Evolutionary conservation across 2,888 invertebrate genomes (phyloP).

Genomic region (Unio delphinus): DNA sequence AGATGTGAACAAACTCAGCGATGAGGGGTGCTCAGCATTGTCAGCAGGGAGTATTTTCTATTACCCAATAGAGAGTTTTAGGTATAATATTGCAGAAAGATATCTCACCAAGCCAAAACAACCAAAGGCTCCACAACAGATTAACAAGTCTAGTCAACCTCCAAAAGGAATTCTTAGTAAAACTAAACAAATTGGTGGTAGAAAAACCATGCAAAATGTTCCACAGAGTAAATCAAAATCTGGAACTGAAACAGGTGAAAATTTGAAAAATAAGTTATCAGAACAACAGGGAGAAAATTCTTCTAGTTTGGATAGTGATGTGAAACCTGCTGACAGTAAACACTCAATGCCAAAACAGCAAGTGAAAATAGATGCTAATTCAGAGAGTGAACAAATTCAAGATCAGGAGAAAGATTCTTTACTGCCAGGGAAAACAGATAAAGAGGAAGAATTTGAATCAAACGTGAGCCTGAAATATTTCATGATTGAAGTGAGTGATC

Average conservation of each 20-base stretch:
- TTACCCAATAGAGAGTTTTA: conserved; percentile 66
- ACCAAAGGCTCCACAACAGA: conserved; percentile 8
- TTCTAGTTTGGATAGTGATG: not conserved
- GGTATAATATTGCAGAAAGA: conserved; percentile 63
- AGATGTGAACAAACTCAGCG: conserved; percentile 69
- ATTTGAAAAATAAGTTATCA: not conserved
- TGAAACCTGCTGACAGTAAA: not conserved
- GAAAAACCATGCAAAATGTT: conserved; percentile 8
- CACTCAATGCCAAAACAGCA: not conserved
- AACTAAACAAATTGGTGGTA: conserved; percentile 20
- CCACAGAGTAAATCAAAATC: not conserved
- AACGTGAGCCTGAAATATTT: conserved; percentile 59
- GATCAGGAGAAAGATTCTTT: conserved; percentile 31
- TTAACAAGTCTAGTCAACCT: conserved; percentile 15
- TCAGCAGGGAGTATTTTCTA: conserved; percentile 67
- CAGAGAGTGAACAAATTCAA: not conserved
- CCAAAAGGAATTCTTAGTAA: conserved; percentile 35
- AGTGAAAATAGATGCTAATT: not conserved
- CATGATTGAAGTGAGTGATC: conserved; percentile 64
- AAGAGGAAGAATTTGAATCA: conserved; percentile 65
- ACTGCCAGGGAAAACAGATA: conserved; percentile 6
- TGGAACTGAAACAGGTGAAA: not conserved
- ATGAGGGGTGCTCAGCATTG: conserved; percentile 69
- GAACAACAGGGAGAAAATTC: not conserved
- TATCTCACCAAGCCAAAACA: conserved; percentile 35